phyloP scores from a whole-genome alignment of 35 echinoderm and acorn worm species.

The Heliocidaris erythrogramma region DNA sequence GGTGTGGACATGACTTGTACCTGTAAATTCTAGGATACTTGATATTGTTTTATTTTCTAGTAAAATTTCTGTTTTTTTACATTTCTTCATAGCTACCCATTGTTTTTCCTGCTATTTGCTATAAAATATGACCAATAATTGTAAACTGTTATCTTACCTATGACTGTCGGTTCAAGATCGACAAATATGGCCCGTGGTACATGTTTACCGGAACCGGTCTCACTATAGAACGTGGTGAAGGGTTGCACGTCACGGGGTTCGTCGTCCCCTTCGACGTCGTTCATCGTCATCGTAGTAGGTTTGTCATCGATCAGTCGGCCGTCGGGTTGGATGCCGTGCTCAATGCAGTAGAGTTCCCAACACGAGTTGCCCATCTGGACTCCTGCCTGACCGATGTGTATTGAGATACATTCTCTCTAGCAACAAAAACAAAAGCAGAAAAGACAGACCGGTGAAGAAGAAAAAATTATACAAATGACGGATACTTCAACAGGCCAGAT shows the following conservation, averaged over 20 bases:
- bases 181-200: background rate
- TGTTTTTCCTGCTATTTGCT: too few species aligned
- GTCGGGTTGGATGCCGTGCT: slow-evolving; percentile 52
- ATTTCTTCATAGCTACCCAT: too few species aligned
- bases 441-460: too few species aligned
- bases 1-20: too few species aligned
- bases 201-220: background rate
- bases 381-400: slow-evolving; percentile 52
- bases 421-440: background rate
- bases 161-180: background rate
- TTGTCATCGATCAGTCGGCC: background rate
- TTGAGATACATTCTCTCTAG: slow-evolving; percentile 36
- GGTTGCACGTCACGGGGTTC: background rate
- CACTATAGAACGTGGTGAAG: background rate
- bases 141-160: background rate
- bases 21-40: too few species aligned
- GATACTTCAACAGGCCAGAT: background rate
- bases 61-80: too few species aligned
- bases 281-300: background rate
- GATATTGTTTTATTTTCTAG: too few species aligned
- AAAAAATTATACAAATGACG: background rate
- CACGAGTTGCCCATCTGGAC: slow-evolving; percentile 53
- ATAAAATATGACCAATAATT: too few species aligned
- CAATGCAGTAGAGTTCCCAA: slow-evolving; percentile 48
- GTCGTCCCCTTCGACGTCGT: background rate